Evolutionary conservation across 2,888 invertebrate genomes (phyloP).

Genomic region (Lycia hirtaria): DNA sequence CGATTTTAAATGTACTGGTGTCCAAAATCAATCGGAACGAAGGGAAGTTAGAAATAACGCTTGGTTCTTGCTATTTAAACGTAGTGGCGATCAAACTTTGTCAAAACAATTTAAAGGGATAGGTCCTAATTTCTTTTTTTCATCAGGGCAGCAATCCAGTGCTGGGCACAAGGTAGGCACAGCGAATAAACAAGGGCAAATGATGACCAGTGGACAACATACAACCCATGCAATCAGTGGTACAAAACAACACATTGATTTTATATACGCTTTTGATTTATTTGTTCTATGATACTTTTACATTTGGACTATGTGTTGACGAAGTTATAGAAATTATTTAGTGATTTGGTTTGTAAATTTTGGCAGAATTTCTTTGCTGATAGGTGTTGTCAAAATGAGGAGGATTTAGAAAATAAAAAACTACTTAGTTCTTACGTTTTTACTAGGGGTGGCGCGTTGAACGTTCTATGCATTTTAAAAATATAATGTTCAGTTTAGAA

Average conservation of each 20-base stretch:
- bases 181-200: background rate
- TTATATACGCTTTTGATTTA: background rate
- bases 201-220: background rate
- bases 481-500: no score
- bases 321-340: no score
- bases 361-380: no score
- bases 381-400: no score
- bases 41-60: background rate
- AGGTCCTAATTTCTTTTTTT: background rate
- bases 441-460: no score
- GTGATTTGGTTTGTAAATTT: background rate
- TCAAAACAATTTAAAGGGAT: no score
- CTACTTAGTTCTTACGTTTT: no score
- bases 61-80: background rate
- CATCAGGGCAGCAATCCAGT: constrained; percentile 3
- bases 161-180: background rate
- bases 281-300: background rate
- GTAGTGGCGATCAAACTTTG: background rate
- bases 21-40: no score
- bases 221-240: background rate
- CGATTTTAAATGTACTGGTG: no score
- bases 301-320: background rate
- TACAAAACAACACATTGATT: constrained; percentile 15
- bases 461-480: no score
- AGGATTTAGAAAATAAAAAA: no score